Conservation (phyloP, 2,888 invertebrate species). For the Lasioglossum villosulum region DNA sequence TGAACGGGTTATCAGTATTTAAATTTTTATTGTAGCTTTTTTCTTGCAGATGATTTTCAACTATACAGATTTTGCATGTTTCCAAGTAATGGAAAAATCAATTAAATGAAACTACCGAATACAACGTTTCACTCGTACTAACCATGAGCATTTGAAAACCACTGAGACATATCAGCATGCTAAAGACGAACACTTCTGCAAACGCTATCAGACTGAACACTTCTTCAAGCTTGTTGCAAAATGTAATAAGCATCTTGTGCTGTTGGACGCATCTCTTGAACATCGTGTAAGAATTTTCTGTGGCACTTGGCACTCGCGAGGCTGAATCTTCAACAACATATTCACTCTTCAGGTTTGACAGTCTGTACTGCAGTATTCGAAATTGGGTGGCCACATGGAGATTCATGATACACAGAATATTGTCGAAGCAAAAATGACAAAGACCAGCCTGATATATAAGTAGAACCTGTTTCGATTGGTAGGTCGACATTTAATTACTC, state of each 20-base stretch:
- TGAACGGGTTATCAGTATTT: too few relatives aligned
- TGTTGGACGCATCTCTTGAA: conserved; percentile 53
- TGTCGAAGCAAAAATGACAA: conserved; percentile 70
- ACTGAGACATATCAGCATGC: conserved; percentile 61
- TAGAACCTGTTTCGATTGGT: conserved; percentile 35
- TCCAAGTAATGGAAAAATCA: neutral
- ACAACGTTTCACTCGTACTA: conserved; percentile 15
- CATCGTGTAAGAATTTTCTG: conserved; percentile 17
- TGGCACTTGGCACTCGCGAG: neutral
- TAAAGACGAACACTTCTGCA: conserved; percentile 57
- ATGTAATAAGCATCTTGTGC: conserved; percentile 63
- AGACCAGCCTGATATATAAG: conserved; percentile 54
- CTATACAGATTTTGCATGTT: neutral
- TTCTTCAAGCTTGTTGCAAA: conserved; percentile 57
- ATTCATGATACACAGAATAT: conserved; percentile 58
- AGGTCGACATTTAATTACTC: neutral
- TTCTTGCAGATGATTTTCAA: too few relatives aligned
- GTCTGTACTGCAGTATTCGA: too few relatives aligned
- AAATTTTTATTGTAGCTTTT: too few relatives aligned
- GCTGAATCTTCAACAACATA: neutral
- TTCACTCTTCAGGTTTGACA: neutral
- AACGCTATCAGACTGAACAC: conserved; percentile 53
- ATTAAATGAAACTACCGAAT: neutral
- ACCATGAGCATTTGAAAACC: conserved; percentile 67
- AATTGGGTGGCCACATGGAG: too few relatives aligned